phyloP scores from a whole-genome alignment of 2,888 invertebrate species.

The Odiellus spinosus region DNA sequence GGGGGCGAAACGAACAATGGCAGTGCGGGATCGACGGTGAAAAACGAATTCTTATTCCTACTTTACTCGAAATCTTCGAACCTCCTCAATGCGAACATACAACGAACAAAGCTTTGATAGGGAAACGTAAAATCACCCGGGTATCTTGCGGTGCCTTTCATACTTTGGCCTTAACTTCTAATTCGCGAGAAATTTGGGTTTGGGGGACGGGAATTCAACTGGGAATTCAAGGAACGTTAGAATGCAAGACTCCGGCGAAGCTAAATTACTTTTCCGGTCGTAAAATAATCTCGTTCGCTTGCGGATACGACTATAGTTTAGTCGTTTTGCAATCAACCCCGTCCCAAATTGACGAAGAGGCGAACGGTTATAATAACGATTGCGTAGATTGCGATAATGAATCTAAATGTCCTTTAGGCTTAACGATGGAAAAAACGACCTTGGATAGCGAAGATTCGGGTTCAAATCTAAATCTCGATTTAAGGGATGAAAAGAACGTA shows the following conservation, averaged over 20 bases:
- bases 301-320: conserved; percentile 26
- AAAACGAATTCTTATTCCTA: conserved; percentile 2
- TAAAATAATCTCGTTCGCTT: conserved; percentile 24
- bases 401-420: conserved; percentile 34
- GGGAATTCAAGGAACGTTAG: conserved; percentile 20
- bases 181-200: conserved; percentile 26
- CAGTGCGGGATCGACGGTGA: conserved; percentile 47
- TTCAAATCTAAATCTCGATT: background rate
- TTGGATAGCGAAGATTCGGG: background rate
- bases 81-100: conserved; percentile 1
- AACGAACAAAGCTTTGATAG: conserved; percentile 3
- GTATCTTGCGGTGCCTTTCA: conserved; percentile 27
- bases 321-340: conserved; percentile 23
- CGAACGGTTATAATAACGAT: background rate
- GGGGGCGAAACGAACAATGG: conserved; percentile 31
- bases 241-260: conserved; percentile 20
- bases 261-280: conserved; percentile 23
- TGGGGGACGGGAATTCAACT: conserved; percentile 28
- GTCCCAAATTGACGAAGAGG: conserved; percentile 1
- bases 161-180: conserved; percentile 26
- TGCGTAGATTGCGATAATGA: conserved; percentile 28
- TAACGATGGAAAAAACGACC: conserved; percentile 2
- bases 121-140: conserved; percentile 16
- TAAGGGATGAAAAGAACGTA: background rate
- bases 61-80: conserved; percentile 4